Percentiles rank a stretch among this genome's conserved stretches.
Conservation (phyloP, 1,140 invertebrate species). For the Monomorium pharaonis region DNA sequence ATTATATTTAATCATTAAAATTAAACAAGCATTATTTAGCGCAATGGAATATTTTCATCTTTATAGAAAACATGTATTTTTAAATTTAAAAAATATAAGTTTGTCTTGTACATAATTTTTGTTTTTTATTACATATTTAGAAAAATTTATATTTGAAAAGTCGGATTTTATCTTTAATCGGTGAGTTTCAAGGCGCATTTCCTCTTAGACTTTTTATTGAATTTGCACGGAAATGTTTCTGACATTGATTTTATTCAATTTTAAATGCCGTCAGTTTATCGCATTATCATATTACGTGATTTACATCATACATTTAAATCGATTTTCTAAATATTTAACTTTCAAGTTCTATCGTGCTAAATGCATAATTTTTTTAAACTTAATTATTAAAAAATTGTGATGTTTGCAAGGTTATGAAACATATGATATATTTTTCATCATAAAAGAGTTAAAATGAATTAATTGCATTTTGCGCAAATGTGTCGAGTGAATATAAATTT, state of each 20-base stretch:
- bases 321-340: conserved; percentile 38
- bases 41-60: neutral
- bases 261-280: neutral
- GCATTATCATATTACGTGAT: conserved; percentile 10
- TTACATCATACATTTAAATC: conserved; percentile 36
- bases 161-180: conserved; percentile 13
- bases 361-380: neutral
- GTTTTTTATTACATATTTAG: neutral
- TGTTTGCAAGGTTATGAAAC: neutral
- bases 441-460: neutral
- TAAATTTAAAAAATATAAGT: neutral
- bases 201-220: conserved; percentile 41
- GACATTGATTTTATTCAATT: conserved; percentile 44
- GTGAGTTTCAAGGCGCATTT: neutral
- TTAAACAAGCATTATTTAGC: neutral
- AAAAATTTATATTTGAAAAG: conserved; percentile 19
- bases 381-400: neutral
- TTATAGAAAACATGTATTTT: neutral
- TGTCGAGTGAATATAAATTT: neutral
- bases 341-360: neutral
- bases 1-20: neutral
- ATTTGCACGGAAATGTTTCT: conserved; percentile 39
- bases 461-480: neutral
- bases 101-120: neutral
- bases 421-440: neutral